Evolutionary conservation across 2,113 vertebrate genomes (phyloP).

Genomic region (Vulpes vulpes): DNA sequence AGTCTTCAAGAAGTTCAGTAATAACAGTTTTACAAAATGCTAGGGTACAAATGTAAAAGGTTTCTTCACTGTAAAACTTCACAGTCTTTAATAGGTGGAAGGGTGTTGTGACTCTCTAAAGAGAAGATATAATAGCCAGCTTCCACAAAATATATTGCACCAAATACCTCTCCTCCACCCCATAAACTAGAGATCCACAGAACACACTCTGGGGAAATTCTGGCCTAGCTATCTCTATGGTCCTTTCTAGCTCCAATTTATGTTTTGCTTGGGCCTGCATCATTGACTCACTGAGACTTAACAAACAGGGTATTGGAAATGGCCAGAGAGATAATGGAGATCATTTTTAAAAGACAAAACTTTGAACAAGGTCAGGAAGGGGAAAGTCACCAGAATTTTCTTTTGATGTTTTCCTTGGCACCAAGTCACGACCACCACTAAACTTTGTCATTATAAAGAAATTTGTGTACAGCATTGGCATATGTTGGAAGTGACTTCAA

Average conservation of each 20-base stretch:
- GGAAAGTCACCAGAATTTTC: not conserved
- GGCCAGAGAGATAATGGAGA: not conserved
- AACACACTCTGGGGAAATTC: not conserved
- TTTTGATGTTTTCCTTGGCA: not conserved
- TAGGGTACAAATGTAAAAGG: not conserved
- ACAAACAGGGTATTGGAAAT: not conserved
- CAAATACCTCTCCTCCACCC: not conserved
- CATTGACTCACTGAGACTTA: not conserved
- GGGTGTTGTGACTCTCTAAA: not conserved
- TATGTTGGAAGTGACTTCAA: not conserved
- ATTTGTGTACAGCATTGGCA: not conserved
- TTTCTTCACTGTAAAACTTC: conserved; percentile 23
- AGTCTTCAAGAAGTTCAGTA: not conserved
- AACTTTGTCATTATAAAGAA: not conserved
- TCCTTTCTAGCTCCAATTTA: not conserved
- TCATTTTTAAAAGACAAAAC: conserved; percentile 29
- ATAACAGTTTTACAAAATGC: conserved; percentile 3
- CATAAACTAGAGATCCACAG: not conserved
- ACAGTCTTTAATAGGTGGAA: not conserved
- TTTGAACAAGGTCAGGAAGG: not conserved
- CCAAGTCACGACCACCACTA: not conserved
- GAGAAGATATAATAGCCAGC: not conserved
- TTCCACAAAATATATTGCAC: not conserved
- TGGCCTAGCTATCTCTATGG: not conserved
- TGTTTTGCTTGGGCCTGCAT: not conserved